phyloP scores from a whole-genome alignment of 2,797 vertebrate genomes.

The Danio jaintianensis region DNA sequence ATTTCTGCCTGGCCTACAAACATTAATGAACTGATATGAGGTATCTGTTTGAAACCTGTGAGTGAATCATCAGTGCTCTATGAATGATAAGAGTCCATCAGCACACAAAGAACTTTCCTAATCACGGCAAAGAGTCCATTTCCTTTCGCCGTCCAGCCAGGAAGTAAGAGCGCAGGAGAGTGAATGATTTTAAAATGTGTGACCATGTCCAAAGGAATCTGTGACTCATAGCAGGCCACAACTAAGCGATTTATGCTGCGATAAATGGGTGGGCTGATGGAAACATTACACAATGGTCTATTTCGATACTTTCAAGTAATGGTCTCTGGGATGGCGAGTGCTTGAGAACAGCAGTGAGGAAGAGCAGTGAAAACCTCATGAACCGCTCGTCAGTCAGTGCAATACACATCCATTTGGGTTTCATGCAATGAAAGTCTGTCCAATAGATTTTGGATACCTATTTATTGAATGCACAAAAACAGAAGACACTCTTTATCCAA shows the following conservation, averaged over 20 bases:
- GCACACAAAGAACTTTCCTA: slow-evolving; percentile 26
- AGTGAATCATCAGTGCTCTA: slow-evolving; percentile 37
- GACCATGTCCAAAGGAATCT: slow-evolving; percentile 47
- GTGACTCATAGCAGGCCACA: slow-evolving; percentile 40
- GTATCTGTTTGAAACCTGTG: slow-evolving; percentile 40
- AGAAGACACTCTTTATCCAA: background rate
- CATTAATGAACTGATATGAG: slow-evolving; percentile 36
- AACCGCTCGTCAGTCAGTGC: slow-evolving; percentile 28
- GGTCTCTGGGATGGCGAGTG: slow-evolving; percentile 41
- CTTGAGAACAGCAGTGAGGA: slow-evolving; percentile 38
- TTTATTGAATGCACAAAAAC: slow-evolving; percentile 56
- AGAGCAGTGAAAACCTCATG: slow-evolving; percentile 1
- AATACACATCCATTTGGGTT: slow-evolving; percentile 58
- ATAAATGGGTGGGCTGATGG: slow-evolving; percentile 40
- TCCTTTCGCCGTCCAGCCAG: slow-evolving; percentile 39
- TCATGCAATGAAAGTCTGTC: slow-evolving; percentile 54
- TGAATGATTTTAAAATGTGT: slow-evolving; percentile 33
- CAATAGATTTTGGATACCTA: slow-evolving; percentile 58
- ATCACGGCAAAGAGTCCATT: slow-evolving; percentile 5
- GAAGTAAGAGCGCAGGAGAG: slow-evolving; percentile 25
- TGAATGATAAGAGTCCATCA: slow-evolving; percentile 24
- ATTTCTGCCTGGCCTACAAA: slow-evolving; percentile 12
- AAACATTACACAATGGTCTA: slow-evolving; percentile 50
- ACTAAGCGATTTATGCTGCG: slow-evolving; percentile 19
- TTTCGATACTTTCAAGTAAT: slow-evolving; percentile 23